Base-by-base conservation (phyloP, 1,140 invertebrate genomes). In the Drosophila mayri region DNA sequence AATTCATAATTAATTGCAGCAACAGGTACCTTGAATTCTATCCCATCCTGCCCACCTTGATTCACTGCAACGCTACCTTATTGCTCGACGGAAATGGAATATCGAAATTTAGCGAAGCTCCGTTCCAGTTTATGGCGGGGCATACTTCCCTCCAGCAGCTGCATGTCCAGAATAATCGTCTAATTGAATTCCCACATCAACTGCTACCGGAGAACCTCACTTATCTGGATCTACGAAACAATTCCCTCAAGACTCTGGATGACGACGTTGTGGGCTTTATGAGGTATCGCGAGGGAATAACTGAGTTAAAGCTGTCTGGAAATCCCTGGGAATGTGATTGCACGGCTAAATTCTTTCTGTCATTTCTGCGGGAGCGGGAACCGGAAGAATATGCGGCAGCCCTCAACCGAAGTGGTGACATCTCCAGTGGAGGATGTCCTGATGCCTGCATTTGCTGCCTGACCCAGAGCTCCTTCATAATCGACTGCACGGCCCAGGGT, bases 271-370 rank as follows among this genome's bases (percentile, higher is more conserved):
- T 62, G 4, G 22, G 4, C 3, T 62, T 66, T 8, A 25, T 66
- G 16, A 28, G 32, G 44, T 16, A 22, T 22, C 63, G 41, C 0
- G 25, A 66, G 5, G 32, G 16, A 28, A 20, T 44, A 12, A 44
- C 40, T 0, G 9, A 44, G 30, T 4, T 61, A 4, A 14, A 66
- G 37, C 41, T 66, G 3, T 47, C 63, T 6, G 63, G 63, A 0
- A 66, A 66, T 28, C 64, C 64, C 5, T 66, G 64, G 64, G 18
- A 62, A 30, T 38, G 10, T 25, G 8, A 66, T 3, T 66, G 58
- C 41, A 47, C 0, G 18, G 14, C 41, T 5, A 66, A 66, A 22
- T n/a, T 10, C 12, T 66, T 66, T 0, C 43, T 66, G 16, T 12
- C 25, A 8, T 63, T 62, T 38, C 64, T 66, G 2, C 35, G 32